Percentiles rank a stretch among this genome's conserved stretches.
phyloP scores from a whole-genome alignment of 2,113 vertebrate species.

The Campylomormyrus numenius region DNA sequence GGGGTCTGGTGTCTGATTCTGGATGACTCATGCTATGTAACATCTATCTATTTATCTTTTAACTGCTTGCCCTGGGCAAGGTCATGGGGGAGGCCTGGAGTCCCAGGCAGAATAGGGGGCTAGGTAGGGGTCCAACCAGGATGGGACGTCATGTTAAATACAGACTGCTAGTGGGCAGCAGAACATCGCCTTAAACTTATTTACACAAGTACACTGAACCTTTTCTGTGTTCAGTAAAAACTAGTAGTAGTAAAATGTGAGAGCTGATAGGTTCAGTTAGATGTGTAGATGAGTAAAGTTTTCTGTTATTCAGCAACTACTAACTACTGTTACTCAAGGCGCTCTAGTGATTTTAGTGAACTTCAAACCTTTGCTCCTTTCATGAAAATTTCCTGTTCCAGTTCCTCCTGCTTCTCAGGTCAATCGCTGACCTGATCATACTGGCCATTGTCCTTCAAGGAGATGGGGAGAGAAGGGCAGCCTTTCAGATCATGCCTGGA shows the following conservation, averaged over 20 bases:
- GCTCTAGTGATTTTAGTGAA: not conserved
- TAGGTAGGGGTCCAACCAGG: not conserved
- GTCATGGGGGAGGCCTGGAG: not conserved
- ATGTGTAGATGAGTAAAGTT: not conserved
- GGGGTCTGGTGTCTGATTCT: not conserved
- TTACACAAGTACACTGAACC: not conserved
- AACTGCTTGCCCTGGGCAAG: not conserved
- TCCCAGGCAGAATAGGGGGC: not conserved
- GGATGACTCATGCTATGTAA: not conserved
- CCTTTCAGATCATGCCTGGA: not conserved
- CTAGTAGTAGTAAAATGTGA: not conserved
- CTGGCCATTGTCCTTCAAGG: constrained; percentile 72
- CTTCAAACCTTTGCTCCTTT: constrained; percentile 59
- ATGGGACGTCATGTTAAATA: not conserved
- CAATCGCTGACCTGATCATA: constrained; percentile 69
- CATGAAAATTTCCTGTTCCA: constrained; percentile 84
- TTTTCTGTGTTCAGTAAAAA: not conserved
- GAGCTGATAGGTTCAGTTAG: not conserved
- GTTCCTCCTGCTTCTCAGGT: constrained; percentile 76
- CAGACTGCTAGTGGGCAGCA: not conserved
- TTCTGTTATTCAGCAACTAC: not conserved
- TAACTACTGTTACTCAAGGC: not conserved
- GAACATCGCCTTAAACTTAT: not conserved
- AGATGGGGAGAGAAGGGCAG: not conserved
- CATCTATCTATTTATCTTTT: not conserved